Evolutionary conservation across 1,140 invertebrate genomes (phyloP).

Genomic region (Coboldia fuscipes): DNA sequence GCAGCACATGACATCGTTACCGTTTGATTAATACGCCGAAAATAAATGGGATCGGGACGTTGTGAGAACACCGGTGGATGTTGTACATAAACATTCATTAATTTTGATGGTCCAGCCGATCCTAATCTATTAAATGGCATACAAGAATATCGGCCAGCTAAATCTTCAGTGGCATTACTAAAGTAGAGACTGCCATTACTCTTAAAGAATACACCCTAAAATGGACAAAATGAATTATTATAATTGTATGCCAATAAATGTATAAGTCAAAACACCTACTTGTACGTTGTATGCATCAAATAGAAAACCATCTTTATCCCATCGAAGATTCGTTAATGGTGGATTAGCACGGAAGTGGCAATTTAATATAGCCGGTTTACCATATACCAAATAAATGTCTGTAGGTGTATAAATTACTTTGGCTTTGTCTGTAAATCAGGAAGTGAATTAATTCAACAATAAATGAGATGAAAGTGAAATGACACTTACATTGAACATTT

Average conservation of each 20-base stretch:
- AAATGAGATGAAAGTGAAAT: neutral
- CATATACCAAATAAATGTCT: conserved; percentile 69
- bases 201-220: conserved; percentile 54
- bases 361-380: conserved; percentile 74
- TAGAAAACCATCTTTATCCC: conserved; percentile 84
- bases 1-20: conserved; percentile 70
- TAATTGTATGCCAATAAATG: neutral
- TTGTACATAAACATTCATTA: conserved; percentile 76
- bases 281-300: conserved; percentile 79
- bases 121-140: conserved; percentile 81
- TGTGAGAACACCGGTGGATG: conserved; percentile 56
- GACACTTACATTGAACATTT: conserved; percentile 77
- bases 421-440: conserved; percentile 52
- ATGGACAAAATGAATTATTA: neutral
- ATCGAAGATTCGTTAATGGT: conserved; percentile 72
- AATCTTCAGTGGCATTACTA: conserved; percentile 52
- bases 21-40: conserved; percentile 57
- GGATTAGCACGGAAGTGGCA: conserved; percentile 89
- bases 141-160: conserved; percentile 67
- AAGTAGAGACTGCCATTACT: conserved; percentile 76
- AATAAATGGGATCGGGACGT: conserved; percentile 57
- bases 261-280: conserved; percentile 2
- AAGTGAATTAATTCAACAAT: neutral
- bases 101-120: conserved; percentile 58
- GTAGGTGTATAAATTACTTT: conserved; percentile 76